Conservation (phyloP, 2,888 invertebrate genomes). For the Synanthedon andrenaeformis region DNA sequence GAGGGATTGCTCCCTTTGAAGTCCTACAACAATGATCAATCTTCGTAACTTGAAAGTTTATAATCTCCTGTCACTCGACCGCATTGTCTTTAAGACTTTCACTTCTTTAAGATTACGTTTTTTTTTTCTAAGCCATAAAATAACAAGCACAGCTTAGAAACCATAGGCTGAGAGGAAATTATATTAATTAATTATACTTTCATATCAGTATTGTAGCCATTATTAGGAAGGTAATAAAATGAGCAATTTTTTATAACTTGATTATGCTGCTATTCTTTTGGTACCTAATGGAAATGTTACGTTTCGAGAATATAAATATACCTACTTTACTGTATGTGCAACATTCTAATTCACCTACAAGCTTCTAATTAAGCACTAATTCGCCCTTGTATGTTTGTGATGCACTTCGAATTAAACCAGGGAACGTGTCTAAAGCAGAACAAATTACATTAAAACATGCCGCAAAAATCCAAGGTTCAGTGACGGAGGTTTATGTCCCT, state of each 20-base stretch:
- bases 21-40: slow-evolving; percentile 15
- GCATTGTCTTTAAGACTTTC: slow-evolving; percentile 6
- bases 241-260: too few relatives aligned
- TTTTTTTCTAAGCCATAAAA: too few relatives aligned
- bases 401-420: neutral
- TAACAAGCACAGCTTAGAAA: too few relatives aligned
- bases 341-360: neutral
- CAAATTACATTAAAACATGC: slow-evolving; percentile 20
- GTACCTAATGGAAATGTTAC: too few relatives aligned
- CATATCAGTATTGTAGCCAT: too few relatives aligned
- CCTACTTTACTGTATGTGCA: too few relatives aligned
- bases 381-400: neutral
- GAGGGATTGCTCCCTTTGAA: slow-evolving; percentile 5
- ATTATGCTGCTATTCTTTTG: too few relatives aligned
- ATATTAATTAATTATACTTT: too few relatives aligned
- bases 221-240: too few relatives aligned
- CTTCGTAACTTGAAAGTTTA: slow-evolving; percentile 15
- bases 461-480: slow-evolving; percentile 27
- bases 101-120: neutral
- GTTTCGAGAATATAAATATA: too few relatives aligned
- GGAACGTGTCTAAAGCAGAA: slow-evolving; percentile 5
- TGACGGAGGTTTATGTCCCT: slow-evolving; percentile 20
- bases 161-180: too few relatives aligned
- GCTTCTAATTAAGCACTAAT: neutral
- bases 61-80: slow-evolving; percentile 12